These are phyloP conservation scores for Pachyramphus minor DNA, from an alignment of 2,113 vertebrate species.

Conservation along the genomic window DNA sequence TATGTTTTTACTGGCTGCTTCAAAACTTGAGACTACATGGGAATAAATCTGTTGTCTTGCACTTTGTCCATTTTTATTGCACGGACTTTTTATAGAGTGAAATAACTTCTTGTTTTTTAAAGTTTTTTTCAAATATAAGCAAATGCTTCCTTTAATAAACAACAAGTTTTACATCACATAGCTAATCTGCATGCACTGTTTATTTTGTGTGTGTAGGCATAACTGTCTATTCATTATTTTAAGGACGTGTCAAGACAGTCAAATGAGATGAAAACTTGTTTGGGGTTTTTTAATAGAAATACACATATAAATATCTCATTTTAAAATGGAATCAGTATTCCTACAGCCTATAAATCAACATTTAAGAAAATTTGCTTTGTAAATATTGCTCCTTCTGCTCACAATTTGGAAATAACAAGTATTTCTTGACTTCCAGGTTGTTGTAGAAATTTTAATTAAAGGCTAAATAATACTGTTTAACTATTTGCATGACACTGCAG, in stretches of 20 bases:
- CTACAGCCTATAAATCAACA: constrained; percentile 4
- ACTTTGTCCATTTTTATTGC: background rate
- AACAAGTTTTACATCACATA: background rate
- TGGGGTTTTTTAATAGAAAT: background rate
- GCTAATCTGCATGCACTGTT: constrained; percentile 2
- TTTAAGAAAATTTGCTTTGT: constrained; percentile 12
- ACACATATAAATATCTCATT: constrained; percentile 20
- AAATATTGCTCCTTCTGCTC: constrained; percentile 21
- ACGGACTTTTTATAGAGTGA: background rate
- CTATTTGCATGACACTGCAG: background rate
- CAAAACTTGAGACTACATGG: background rate
- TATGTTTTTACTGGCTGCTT: background rate
- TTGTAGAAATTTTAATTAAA: background rate
- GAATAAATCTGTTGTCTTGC: background rate
- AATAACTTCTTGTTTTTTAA: constrained; percentile 15
- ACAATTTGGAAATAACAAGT: background rate
- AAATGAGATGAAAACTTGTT: constrained; percentile 41
- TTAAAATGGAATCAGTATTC: constrained; percentile 31
- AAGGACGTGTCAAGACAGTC: background rate
- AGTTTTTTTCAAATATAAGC: constrained; percentile 5
- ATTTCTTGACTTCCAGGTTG: background rate
- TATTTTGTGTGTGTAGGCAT: constrained; percentile 6
- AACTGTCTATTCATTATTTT: constrained; percentile 52
- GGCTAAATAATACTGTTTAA: background rate
- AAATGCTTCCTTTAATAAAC: constrained; percentile 50